These are phyloP conservation scores for Serrognathus titanus DNA, from an alignment of 2,888 invertebrate species.

Conservation along the genomic window DNA sequence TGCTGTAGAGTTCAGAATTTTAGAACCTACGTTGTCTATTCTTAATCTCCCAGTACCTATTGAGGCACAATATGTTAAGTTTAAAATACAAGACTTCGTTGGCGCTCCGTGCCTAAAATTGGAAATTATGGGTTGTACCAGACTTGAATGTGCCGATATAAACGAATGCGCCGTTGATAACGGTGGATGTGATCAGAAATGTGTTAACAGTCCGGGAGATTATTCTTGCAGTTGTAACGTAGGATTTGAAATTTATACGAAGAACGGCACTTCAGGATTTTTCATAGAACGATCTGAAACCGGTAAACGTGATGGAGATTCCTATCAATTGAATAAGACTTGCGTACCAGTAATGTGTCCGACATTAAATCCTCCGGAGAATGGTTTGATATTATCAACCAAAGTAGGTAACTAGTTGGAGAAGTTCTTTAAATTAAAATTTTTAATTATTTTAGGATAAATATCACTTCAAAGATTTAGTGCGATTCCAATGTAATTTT, in stretches of 20 bases:
- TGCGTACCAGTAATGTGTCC: constrained; percentile 94
- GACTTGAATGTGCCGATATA: constrained; percentile 83
- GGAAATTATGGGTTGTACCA: constrained; percentile 89
- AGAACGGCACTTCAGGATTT: constrained; percentile 89
- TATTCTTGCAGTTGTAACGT: constrained; percentile 86
- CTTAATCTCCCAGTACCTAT: constrained; percentile 87
- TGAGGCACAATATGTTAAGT: constrained; percentile 83
- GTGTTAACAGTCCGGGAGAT: constrained; percentile 84
- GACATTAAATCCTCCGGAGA: constrained; percentile 70
- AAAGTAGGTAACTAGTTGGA: constrained; percentile 48
- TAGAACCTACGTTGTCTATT: constrained; percentile 87
- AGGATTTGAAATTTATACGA: constrained; percentile 84
- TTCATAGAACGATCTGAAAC: constrained; percentile 75
- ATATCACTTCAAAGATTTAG: constrained; percentile 86
- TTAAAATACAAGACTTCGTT: constrained; percentile 80
- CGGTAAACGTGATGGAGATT: constrained; percentile 85
- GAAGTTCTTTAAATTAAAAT: not conserved
- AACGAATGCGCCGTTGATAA: constrained; percentile 85
- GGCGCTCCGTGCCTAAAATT: constrained; percentile 85
- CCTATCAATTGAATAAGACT: constrained; percentile 87
- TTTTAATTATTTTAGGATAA: constrained; percentile 48
- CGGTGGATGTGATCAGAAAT: constrained; percentile 92
- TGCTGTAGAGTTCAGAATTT: constrained; percentile 85
- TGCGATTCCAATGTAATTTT: constrained; percentile 90
- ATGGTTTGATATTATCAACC: constrained; percentile 79